These are phyloP conservation scores for Nemopilema nomurai DNA, from an alignment of 30 jellyfish, hydroid and myxozoan species.

Conservation along the genomic window DNA sequence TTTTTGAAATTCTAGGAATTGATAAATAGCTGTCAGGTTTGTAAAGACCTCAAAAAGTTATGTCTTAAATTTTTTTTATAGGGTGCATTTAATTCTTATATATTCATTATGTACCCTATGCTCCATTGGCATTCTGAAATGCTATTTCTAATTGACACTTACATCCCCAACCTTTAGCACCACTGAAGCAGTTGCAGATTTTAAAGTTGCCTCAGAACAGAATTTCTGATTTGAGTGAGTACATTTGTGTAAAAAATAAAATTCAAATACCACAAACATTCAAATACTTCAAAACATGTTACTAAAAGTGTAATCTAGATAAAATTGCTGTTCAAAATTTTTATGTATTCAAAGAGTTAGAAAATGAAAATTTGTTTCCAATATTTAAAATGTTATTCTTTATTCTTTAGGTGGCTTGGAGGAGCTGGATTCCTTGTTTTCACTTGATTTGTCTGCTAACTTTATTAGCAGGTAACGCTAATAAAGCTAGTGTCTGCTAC, in stretches of 20 bases:
- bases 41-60: no score
- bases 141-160: not conserved
- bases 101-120: no score
- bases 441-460: constrained; percentile 47
- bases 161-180: constrained; percentile 3
- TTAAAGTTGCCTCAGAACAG: constrained; percentile 40
- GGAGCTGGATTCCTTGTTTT: constrained; percentile 43
- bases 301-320: no score
- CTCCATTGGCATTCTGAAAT: no score
- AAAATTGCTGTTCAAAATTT: not conserved
- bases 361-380: not conserved
- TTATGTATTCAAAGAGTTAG: not conserved
- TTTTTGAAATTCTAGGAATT: no score
- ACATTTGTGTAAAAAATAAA: no score
- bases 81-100: no score
- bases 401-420: constrained; percentile 41
- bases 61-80: no score
- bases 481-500: no score
- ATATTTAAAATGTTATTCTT: not conserved
- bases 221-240: constrained; percentile 35
- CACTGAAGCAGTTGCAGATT: constrained; percentile 51
- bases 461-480: constrained; percentile 30
- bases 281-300: no score
- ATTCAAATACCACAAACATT: no score
- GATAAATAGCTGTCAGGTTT: no score